A percentile compares a stretch with the other conserved stretches of the same genome.
Conservation (phyloP, 2,797 vertebrate species). For the Centropyge bicolor region DNA sequence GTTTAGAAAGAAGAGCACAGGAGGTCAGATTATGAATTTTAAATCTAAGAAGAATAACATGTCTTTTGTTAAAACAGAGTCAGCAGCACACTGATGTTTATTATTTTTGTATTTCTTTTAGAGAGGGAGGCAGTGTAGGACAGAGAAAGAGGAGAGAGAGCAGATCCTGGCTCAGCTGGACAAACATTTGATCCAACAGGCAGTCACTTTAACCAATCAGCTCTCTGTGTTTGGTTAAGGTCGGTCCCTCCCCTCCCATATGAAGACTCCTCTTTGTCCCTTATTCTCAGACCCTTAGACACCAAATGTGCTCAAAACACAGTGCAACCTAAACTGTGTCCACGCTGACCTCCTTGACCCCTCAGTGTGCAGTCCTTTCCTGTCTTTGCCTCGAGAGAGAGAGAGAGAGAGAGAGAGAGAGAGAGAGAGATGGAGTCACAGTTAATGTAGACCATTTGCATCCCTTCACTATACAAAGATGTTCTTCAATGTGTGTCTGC, state of each 20-base stretch:
- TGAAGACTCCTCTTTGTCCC: conserved; percentile 31
- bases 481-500: conserved; percentile 61
- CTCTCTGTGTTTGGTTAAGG: conserved; percentile 21
- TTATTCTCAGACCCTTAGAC: neutral
- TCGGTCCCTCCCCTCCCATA: conserved; percentile 13
- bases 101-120: conserved; percentile 57
- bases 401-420: too few species aligned
- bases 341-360: conserved; percentile 1
- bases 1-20: conserved; percentile 14
- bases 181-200: conserved; percentile 65
- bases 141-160: conserved; percentile 41
- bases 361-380: neutral
- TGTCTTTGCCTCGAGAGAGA: conserved; percentile 9
- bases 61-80: conserved; percentile 42
- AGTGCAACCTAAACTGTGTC: neutral
- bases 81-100: conserved; percentile 49
- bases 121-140: conserved; percentile 32
- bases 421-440: too few species aligned
- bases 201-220: conserved; percentile 43
- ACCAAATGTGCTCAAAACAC: conserved; percentile 8
- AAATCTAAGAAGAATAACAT: conserved; percentile 22
- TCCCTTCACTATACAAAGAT: neutral
- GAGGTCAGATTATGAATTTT: conserved; percentile 30
- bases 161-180: conserved; percentile 69
- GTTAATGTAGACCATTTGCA: neutral